Evolutionary conservation across 2,113 vertebrate genomes (phyloP).

Genomic region (Phoxinus phoxinus): DNA sequence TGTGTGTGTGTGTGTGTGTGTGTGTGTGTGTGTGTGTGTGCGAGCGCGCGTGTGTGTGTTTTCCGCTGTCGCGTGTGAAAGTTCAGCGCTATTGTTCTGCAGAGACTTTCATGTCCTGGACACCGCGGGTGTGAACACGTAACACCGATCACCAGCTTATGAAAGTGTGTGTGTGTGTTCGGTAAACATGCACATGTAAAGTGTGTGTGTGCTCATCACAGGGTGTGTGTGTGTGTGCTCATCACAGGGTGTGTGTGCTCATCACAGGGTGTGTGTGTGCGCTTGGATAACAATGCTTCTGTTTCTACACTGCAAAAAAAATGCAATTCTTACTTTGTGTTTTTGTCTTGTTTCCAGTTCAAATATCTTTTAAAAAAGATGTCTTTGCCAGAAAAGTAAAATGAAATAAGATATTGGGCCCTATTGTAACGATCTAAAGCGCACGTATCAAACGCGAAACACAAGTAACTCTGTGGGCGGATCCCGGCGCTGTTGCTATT

Average conservation of each 20-base stretch:
- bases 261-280: not conserved
- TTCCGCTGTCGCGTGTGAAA: not conserved
- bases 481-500: too few species aligned
- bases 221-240: conserved; percentile 7
- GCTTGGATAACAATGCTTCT: not conserved
- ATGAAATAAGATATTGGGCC: too few species aligned
- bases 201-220: not conserved
- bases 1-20: too few species aligned
- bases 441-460: too few species aligned
- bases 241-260: not conserved
- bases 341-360: too few species aligned
- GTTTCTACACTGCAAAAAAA: not conserved
- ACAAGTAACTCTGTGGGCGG: too few species aligned
- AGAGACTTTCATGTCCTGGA: conserved; percentile 35
- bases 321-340: too few species aligned
- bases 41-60: too few species aligned
- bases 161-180: not conserved
- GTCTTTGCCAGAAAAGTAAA: too few species aligned
- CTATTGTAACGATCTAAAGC: too few species aligned
- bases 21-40: too few species aligned
- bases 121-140: not conserved
- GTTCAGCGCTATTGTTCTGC: conserved; percentile 40
- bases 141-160: conserved; percentile 1
- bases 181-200: not conserved
- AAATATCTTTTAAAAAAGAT: too few species aligned